These are phyloP conservation scores for Dicrostonyx torquatus DNA, from an alignment of 2,797 vertebrate genomes.

Conservation along the genomic window DNA sequence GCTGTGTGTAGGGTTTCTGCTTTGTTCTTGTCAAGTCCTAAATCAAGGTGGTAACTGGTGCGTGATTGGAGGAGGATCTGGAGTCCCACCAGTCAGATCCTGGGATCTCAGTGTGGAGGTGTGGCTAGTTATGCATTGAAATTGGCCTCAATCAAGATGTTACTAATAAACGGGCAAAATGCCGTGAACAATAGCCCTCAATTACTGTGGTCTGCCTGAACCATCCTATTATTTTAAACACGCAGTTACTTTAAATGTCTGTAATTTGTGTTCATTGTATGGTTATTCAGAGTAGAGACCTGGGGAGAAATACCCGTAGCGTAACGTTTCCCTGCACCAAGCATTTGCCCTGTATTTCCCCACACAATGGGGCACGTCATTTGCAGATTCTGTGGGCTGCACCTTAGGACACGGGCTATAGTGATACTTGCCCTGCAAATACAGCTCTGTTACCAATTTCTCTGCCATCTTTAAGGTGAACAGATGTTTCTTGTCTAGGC, in stretches of 20 bases:
- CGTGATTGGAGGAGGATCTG: not conserved
- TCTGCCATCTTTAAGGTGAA: not conserved
- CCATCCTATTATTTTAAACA: not conserved
- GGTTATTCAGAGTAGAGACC: not conserved
- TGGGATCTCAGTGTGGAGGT: not conserved
- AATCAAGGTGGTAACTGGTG: fast-evolving
- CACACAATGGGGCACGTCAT: not conserved
- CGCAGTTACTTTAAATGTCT: not conserved
- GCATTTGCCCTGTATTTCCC: not conserved
- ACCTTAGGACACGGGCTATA: not conserved
- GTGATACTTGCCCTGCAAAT: not conserved
- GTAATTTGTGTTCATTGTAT: not conserved
- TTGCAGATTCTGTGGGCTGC: not conserved
- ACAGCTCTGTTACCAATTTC: not conserved
- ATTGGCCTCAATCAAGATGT: not conserved
- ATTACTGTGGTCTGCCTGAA: not conserved
- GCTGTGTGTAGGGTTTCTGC: not conserved
- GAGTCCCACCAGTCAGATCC: not conserved
- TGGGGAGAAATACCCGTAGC: not conserved
- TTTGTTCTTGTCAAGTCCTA: not conserved
- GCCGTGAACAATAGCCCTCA: not conserved
- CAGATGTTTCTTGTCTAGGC: not conserved
- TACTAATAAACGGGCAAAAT: not conserved
- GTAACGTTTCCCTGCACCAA: not conserved
- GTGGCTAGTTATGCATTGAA: not conserved